Percentiles rank a stretch among this genome's conserved stretches.
Conservation (phyloP, 1,140 invertebrate species). For the Drosophila athabasca region DNA sequence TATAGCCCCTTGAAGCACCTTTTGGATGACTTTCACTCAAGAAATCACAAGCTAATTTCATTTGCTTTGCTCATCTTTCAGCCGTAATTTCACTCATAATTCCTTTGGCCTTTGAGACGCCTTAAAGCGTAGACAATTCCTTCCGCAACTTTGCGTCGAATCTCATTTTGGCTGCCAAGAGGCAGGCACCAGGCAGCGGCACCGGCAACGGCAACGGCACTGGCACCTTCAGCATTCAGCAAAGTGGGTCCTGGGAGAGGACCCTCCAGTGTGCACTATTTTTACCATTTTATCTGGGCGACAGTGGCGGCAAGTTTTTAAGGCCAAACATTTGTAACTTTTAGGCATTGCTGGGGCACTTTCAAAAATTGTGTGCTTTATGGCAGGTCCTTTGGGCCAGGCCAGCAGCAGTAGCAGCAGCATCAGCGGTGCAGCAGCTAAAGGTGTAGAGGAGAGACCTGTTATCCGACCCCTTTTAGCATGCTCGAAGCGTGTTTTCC, state of each 20-base stretch:
- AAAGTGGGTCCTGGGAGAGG: conserved; percentile 13
- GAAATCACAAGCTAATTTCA: conserved; percentile 39
- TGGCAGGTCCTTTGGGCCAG: conserved; percentile 23
- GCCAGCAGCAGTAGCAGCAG: neutral
- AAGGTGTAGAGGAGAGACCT: conserved; percentile 13
- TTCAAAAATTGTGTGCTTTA: conserved; percentile 68
- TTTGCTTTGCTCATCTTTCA: conserved; percentile 27
- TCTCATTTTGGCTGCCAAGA: conserved; percentile 39
- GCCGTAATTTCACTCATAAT: conserved; percentile 35
- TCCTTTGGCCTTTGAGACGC: conserved; percentile 23
- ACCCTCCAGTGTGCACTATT: conserved; percentile 38
- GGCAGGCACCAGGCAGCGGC: neutral
- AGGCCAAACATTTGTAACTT: conserved; percentile 47
- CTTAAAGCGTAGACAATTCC: conserved; percentile 48
- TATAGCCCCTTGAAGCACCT: no score
- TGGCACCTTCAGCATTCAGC: no score
- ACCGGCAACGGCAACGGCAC: no score
- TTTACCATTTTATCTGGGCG: conserved; percentile 56
- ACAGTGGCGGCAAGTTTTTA: conserved; percentile 49
- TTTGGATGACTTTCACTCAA: no score
- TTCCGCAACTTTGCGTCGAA: conserved; percentile 30
- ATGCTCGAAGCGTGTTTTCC: conserved; percentile 43
- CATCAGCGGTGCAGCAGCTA: neutral
- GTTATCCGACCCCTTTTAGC: conserved; percentile 65
- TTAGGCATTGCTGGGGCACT: conserved; percentile 63